These are phyloP conservation scores for Sylvia borin DNA, from an alignment of 2,797 vertebrate species.

Conservation along the genomic window DNA sequence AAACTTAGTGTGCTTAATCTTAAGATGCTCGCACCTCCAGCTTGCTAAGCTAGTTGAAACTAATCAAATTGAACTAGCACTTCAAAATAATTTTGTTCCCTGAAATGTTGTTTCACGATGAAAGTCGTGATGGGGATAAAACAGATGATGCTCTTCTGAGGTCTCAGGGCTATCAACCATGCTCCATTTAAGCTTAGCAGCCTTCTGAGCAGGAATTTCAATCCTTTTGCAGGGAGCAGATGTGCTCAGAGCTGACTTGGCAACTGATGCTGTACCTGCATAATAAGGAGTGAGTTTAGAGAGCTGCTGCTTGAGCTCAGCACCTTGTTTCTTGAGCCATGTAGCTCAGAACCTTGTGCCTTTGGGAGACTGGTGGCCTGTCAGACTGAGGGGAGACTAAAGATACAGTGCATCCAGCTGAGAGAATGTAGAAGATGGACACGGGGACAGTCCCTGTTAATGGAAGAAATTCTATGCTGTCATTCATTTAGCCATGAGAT, in stretches of 20 bases:
- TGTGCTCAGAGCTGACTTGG: neutral
- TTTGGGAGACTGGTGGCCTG: neutral
- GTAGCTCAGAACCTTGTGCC: neutral
- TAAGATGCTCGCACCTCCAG: neutral
- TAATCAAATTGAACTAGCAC: neutral
- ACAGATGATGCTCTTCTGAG: neutral
- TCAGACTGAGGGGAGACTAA: neutral
- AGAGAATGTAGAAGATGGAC: neutral
- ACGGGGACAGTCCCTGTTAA: neutral
- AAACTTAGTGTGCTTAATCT: neutral
- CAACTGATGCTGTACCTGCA: neutral
- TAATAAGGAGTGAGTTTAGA: fast-evolving
- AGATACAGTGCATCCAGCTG: neutral
- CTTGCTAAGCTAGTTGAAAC: neutral
- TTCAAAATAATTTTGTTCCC: neutral
- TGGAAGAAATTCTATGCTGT: neutral
- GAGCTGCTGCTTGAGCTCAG: neutral
- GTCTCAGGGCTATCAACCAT: neutral
- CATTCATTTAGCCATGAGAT: neutral
- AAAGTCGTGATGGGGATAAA: neutral
- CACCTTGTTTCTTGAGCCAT: neutral
- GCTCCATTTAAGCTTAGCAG: neutral
- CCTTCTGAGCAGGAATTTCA: neutral
- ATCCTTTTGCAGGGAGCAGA: neutral
- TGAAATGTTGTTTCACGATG: neutral